Evolutionary conservation across 2,888 invertebrate species (phyloP).

Genomic region (Pseudococcus viburni): DNA sequence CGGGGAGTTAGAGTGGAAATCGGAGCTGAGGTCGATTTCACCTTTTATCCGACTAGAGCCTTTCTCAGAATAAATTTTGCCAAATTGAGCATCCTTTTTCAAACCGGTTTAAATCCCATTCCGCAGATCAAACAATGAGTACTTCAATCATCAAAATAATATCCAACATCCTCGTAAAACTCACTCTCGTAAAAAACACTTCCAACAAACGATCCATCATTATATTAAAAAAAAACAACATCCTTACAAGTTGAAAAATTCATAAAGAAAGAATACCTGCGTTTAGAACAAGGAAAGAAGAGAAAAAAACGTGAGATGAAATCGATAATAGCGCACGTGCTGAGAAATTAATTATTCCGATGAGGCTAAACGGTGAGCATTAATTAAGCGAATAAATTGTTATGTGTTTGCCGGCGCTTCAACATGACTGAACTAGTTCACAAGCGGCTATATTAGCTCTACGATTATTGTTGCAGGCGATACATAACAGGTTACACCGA

Average conservation of each 20-base stretch:
- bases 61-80: no score
- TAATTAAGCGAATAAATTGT: constrained; percentile 43
- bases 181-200: not conserved
- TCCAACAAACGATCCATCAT: not conserved
- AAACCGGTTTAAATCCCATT: no score
- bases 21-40: no score
- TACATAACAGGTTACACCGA: constrained; percentile 51
- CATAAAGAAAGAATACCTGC: not conserved
- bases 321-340: constrained; percentile 36
- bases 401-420: not conserved
- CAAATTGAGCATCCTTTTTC: no score
- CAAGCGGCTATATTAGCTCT: constrained; percentile 41
- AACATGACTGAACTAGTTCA: constrained; percentile 50
- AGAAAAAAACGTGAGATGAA: constrained; percentile 45
- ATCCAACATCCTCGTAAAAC: not conserved
- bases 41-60: no score
- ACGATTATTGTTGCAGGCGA: constrained; percentile 46
- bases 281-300: not conserved
- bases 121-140: no score
- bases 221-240: not conserved
- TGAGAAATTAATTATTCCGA: constrained; percentile 44
- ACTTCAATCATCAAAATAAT: not conserved
- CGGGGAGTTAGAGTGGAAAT: no score
- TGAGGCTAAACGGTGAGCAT: constrained; percentile 15
- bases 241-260: not conserved